phyloP scores from a whole-genome alignment of 2,888 invertebrate genomes.

The Nudaria mundana region DNA sequence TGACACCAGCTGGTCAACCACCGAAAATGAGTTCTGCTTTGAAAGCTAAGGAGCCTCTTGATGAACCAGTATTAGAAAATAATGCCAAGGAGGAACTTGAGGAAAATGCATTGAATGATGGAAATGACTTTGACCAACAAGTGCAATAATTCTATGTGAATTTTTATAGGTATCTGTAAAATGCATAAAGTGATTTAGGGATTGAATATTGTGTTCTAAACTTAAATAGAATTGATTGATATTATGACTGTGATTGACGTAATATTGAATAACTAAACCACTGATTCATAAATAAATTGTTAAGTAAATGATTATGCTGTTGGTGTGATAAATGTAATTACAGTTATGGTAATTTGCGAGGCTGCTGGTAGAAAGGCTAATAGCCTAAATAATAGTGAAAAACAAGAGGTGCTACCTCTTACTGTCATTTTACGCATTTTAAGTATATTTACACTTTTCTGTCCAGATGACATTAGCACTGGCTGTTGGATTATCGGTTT shows the following conservation, averaged over 20 bases:
- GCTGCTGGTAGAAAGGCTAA: conserved; percentile 26
- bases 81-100: conserved; percentile 77
- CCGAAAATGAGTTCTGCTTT: conserved; percentile 63
- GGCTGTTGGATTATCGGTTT: too few species aligned
- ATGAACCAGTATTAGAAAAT: conserved; percentile 68
- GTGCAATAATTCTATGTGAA: conserved; percentile 31
- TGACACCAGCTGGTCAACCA: conserved; percentile 65
- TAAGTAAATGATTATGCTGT: conserved; percentile 12
- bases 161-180: not conserved
- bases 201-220: too few species aligned
- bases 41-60: conserved; percentile 55
- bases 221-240: too few species aligned
- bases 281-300: not conserved
- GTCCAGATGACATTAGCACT: too few species aligned
- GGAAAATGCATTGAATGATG: conserved; percentile 66
- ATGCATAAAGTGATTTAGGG: not conserved
- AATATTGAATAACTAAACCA: not conserved
- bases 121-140: conserved; percentile 63
- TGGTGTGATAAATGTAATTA: conserved; percentile 31
- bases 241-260: not conserved
- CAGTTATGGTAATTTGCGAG: conserved; percentile 19
- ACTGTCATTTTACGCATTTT: not conserved
- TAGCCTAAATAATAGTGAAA: conserved; percentile 9
- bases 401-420: not conserved
- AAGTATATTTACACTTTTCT: too few species aligned